phyloP scores from a whole-genome alignment of 2,113 vertebrate species.

The Xerus inauris region DNA sequence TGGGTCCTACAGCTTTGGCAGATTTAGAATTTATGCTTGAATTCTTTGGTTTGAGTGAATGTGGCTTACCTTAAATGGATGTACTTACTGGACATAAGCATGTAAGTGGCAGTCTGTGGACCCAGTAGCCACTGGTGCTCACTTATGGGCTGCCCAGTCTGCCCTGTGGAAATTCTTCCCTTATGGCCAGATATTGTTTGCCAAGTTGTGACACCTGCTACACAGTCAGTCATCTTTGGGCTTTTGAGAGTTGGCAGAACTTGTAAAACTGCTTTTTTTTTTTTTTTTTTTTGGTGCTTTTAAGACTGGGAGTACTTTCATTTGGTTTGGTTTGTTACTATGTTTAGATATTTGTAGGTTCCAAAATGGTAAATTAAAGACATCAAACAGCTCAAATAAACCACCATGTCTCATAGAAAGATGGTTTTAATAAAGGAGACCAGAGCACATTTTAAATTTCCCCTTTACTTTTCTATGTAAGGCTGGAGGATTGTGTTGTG shows the following conservation, averaged over 20 bases:
- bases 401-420: neutral
- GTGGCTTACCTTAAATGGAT: neutral
- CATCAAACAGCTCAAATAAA: neutral
- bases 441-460: neutral
- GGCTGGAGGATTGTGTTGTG: neutral
- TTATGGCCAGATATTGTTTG: neutral
- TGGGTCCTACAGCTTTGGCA: neutral
- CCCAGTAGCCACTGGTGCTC: too few relatives aligned
- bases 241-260: neutral
- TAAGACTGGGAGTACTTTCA: neutral
- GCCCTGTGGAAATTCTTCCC: neutral
- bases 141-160: too few relatives aligned
- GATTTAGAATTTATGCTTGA: neutral
- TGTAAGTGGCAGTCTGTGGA: neutral
- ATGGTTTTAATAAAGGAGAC: neutral
- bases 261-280: neutral
- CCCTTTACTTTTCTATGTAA: neutral
- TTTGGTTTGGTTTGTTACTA: neutral
- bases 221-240: neutral
- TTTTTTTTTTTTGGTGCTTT: neutral
- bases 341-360: neutral
- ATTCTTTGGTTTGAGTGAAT: constrained; percentile 27
- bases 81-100: neutral
- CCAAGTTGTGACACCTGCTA: neutral
- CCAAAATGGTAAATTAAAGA: constrained; percentile 18